phyloP scores from a whole-genome alignment of 2,113 vertebrate genomes.

The Hyaena hyaena region DNA sequence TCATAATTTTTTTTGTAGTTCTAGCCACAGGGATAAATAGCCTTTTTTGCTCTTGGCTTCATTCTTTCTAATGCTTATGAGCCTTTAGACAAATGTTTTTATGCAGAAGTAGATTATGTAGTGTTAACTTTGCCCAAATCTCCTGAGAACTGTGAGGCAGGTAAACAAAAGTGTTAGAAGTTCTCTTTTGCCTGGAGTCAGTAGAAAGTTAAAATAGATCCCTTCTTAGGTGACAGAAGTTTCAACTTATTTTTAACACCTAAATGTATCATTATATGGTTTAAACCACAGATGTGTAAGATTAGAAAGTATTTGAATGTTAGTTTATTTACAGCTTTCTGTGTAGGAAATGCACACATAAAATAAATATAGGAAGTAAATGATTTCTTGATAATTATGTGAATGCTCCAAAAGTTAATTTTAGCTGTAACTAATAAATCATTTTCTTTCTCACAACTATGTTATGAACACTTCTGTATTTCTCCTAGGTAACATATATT shows the following conservation, averaged over 20 bases:
- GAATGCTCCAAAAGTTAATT: conserved; percentile 23
- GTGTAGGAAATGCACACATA: background rate
- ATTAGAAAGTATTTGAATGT: background rate
- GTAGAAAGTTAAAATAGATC: conserved; percentile 3
- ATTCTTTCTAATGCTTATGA: conserved; percentile 32
- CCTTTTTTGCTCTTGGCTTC: conserved; percentile 44
- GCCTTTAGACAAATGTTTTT: conserved; percentile 43
- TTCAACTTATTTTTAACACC: background rate
- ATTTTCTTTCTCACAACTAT: conserved; percentile 28
- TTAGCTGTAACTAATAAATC: background rate
- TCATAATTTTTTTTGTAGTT: conserved; percentile 15
- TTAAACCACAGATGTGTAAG: background rate
- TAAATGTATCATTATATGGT: background rate
- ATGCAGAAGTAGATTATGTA: conserved; percentile 45
- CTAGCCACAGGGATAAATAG: conserved; percentile 21
- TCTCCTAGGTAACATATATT: conserved; percentile 95
- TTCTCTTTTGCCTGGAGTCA: conserved; percentile 60
- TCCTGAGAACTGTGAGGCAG: conserved; percentile 16
- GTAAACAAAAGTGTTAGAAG: conserved; percentile 55
- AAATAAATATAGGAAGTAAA: background rate
- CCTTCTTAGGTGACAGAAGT: background rate
- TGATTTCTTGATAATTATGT: background rate
- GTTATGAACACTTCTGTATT: conserved; percentile 46
- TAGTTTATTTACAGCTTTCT: background rate
- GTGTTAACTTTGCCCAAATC: conserved; percentile 63